phyloP scores from a whole-genome alignment of 2,888 invertebrate genomes.

The Macrostomum cliftonense region DNA sequence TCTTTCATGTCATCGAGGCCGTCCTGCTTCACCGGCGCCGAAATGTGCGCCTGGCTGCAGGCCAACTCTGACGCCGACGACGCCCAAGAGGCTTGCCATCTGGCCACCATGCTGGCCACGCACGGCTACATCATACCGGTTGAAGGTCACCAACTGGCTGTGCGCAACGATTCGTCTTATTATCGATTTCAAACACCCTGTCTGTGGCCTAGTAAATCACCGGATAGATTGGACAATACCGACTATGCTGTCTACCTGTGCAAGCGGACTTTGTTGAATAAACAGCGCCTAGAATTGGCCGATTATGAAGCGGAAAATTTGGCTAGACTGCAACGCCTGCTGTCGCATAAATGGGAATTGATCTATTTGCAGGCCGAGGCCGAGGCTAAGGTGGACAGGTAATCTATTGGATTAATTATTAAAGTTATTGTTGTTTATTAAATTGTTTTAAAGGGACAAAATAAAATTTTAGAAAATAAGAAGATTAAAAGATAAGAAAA shows the following conservation, averaged over 20 bases:
- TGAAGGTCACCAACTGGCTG: slow-evolving; percentile 87
- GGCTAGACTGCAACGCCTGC: slow-evolving; percentile 91
- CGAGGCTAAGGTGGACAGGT: too few species aligned
- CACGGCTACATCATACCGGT: slow-evolving; percentile 98
- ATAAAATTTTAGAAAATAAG: too few species aligned
- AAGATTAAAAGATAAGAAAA: too few species aligned
- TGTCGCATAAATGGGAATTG: slow-evolving; percentile 97
- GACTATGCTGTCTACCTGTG: slow-evolving; percentile 97
- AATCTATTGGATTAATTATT: too few species aligned
- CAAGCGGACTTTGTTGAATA: slow-evolving; percentile 98
- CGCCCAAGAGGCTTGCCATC: slow-evolving; percentile 60
- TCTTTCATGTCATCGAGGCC: slow-evolving; percentile 97
- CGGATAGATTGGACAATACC: slow-evolving; percentile 96
- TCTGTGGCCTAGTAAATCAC: slow-evolving; percentile 89
- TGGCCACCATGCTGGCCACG: slow-evolving; percentile 78
- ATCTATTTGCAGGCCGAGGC: slow-evolving; percentile 77
- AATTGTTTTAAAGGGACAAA: too few species aligned
- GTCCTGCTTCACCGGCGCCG: slow-evolving; percentile 58
- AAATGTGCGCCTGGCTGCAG: too few species aligned
- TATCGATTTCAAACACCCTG: slow-evolving; percentile 89
- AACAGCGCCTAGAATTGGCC: slow-evolving; percentile 81
- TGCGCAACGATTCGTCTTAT: slow-evolving; percentile 80
- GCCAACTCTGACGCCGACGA: too few species aligned
- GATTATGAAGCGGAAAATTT: slow-evolving; percentile 97
- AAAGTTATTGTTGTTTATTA: too few species aligned